phyloP scores from a whole-genome alignment of 2,888 invertebrate genomes.

The Dasypolia templi region DNA sequence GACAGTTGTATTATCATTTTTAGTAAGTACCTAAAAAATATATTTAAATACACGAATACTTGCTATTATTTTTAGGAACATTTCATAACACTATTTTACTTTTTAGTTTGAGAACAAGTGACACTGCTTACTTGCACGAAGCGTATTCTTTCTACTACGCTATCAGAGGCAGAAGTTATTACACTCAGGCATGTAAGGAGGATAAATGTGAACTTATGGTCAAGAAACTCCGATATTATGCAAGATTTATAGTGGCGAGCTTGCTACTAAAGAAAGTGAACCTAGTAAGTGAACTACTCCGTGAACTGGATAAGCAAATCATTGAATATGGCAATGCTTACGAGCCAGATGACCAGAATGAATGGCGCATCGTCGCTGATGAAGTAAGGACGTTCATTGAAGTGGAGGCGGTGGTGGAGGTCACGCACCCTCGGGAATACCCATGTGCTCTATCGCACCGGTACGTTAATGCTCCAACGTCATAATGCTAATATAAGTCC shows the following conservation, averaged over 20 bases:
- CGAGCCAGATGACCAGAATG: constrained; percentile 98
- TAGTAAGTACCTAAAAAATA: constrained; percentile 90
- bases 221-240: constrained; percentile 98
- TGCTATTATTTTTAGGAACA: background rate
- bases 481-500: background rate
- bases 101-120: constrained; percentile 97
- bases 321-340: constrained; percentile 98
- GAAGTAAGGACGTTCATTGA: constrained; percentile 98
- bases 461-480: constrained; percentile 79
- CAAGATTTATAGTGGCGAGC: constrained; percentile 98
- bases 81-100: background rate
- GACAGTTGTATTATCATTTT: constrained; percentile 99
- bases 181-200: constrained; percentile 97
- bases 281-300: constrained; percentile 96
- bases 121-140: constrained; percentile 98
- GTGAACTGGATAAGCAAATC: constrained; percentile 98
- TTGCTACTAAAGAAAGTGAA: constrained; percentile 98
- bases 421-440: constrained; percentile 96
- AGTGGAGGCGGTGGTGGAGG: constrained; percentile 97
- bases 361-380: constrained; percentile 98
- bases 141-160: constrained; percentile 99
- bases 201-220: constrained; percentile 99
- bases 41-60: background rate
- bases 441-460: constrained; percentile 95
- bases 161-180: constrained; percentile 97